Evolutionary conservation across 2,113 vertebrate genomes (phyloP).

Genomic region (Pterocles orientalis): DNA sequence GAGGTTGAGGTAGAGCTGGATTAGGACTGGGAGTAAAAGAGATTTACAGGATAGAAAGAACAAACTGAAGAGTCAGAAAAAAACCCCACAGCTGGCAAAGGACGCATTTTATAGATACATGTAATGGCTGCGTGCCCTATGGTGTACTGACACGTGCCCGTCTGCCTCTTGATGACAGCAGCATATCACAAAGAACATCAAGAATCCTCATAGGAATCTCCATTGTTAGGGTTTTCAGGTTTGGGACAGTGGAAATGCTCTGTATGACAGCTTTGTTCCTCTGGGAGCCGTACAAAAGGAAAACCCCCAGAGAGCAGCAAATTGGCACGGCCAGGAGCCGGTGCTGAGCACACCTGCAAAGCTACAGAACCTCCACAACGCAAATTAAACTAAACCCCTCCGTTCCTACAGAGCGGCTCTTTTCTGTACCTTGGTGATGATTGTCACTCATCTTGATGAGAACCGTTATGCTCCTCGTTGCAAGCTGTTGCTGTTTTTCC

Average conservation of each 20-base stretch:
- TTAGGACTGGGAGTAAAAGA: background rate
- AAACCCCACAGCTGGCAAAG: background rate
- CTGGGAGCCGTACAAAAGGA: background rate
- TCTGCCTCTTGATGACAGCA: background rate
- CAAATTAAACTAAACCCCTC: background rate
- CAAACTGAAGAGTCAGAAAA: background rate
- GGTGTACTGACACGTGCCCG: background rate
- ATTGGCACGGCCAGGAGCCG: background rate
- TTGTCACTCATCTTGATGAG: background rate
- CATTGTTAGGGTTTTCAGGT: background rate
- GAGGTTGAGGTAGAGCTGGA: background rate
- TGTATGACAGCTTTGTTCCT: background rate
- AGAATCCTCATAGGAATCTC: background rate
- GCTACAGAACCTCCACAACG: background rate
- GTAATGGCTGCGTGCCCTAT: background rate
- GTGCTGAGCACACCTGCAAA: background rate
- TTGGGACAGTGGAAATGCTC: background rate
- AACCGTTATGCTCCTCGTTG: background rate
- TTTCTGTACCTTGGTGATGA: background rate
- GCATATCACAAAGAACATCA: background rate
- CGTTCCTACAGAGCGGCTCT: background rate
- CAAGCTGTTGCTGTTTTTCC: background rate
- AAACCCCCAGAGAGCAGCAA: background rate
- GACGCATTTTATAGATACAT: rapidly evolving
- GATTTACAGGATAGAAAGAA: background rate